These are phyloP conservation scores for Sycobia sp. DNA, from an alignment of 1,140 invertebrate species.

Conservation along the genomic window DNA sequence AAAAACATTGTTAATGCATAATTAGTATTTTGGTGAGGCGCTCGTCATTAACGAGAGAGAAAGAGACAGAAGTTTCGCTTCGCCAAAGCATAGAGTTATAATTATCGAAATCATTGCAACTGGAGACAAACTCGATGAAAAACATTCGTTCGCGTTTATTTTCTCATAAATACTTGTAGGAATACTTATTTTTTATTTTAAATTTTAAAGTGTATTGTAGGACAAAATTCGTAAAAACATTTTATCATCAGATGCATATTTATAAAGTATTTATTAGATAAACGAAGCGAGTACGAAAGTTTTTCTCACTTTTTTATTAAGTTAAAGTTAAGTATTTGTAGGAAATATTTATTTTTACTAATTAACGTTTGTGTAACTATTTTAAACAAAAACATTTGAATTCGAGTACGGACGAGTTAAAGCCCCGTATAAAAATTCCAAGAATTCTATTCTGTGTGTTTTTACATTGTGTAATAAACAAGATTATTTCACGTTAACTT, in stretches of 20 bases:
- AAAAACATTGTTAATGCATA: constrained; percentile 21
- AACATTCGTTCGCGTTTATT: constrained; percentile 17
- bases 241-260: neutral
- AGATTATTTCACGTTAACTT: constrained; percentile 9
- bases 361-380: constrained; percentile 20
- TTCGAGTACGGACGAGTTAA: constrained; percentile 10
- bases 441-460: constrained; percentile 26
- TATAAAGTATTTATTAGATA: neutral
- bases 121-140: constrained; percentile 7
- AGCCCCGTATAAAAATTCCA: neutral
- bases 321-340: constrained; percentile 24
- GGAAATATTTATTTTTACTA: constrained; percentile 28
- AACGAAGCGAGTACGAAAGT: constrained; percentile 10
- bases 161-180: too few relatives aligned
- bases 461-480: constrained; percentile 28
- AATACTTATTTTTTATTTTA: too few relatives aligned
- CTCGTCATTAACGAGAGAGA: constrained; percentile 27
- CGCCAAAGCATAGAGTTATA: constrained; percentile 31
- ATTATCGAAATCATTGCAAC: constrained; percentile 20
- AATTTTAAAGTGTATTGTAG: too few relatives aligned
- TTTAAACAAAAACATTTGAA: constrained; percentile 16
- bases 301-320: constrained; percentile 19
- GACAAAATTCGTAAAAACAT: too few relatives aligned
- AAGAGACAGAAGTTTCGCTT: constrained; percentile 32
- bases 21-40: constrained; percentile 23